Conservation (phyloP, 2,113 vertebrate genomes). For the Tragulus kanchil region DNA sequence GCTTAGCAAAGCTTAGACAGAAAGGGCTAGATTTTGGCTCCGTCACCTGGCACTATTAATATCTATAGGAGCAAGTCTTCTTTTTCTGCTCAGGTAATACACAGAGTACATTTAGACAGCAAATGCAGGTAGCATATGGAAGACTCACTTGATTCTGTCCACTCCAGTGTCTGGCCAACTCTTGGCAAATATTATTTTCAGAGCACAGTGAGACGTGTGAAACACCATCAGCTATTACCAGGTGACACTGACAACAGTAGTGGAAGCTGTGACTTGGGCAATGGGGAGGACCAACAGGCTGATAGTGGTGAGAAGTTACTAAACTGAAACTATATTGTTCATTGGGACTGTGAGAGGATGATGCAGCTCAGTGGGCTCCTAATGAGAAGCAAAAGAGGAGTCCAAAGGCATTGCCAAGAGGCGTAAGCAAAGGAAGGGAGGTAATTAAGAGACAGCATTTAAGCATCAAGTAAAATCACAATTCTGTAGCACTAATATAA, state of each 20-base stretch:
- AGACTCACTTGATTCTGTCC: not conserved
- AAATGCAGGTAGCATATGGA: slow-evolving; percentile 60
- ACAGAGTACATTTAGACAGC: not conserved
- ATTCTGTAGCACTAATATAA: slow-evolving; percentile 16
- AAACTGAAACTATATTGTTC: not conserved
- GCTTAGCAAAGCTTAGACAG: slow-evolving; percentile 58
- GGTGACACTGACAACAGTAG: slow-evolving; percentile 37
- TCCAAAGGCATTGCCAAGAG: slow-evolving; percentile 42
- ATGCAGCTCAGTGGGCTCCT: slow-evolving; percentile 55
- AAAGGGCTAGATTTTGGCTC: slow-evolving; percentile 68
- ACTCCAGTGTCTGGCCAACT: slow-evolving; percentile 37
- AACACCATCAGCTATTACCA: not conserved
- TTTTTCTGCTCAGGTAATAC: not conserved
- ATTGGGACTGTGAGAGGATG: slow-evolving; percentile 6
- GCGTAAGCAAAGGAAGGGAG: slow-evolving; percentile 28
- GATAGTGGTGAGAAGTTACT: not conserved
- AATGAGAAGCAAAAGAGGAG: slow-evolving; percentile 70
- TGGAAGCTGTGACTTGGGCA: slow-evolving; percentile 59
- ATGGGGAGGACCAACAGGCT: slow-evolving; percentile 4
- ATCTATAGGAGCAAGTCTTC: slow-evolving; percentile 38
- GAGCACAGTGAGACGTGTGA: not conserved
- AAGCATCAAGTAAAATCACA: slow-evolving; percentile 54
- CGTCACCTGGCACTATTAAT: slow-evolving; percentile 57
- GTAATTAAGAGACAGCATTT: slow-evolving; percentile 54
- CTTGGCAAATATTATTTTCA: slow-evolving; percentile 41